phyloP scores from a whole-genome alignment of 1,140 invertebrate species.

The Drosophila takahashii region DNA sequence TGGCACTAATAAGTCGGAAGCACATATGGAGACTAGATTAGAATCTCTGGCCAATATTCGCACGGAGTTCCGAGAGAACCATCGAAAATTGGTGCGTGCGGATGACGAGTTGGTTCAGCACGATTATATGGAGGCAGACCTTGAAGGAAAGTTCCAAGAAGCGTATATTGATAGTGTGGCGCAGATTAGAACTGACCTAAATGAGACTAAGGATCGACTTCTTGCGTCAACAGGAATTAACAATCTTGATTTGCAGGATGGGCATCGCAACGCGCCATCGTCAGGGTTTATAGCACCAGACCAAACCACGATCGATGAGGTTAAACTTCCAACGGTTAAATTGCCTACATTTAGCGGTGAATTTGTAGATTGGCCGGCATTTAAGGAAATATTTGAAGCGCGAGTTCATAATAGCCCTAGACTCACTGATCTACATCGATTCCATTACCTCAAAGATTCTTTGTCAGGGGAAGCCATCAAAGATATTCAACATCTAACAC shows the following conservation, averaged over 20 bases:
- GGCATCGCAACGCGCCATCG: too few relatives aligned
- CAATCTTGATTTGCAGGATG: too few relatives aligned
- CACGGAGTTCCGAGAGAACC: neutral
- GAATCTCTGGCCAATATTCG: neutral
- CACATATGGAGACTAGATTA: neutral
- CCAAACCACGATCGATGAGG: neutral
- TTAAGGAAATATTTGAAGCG: slow-evolving; percentile 4
- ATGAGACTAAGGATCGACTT: too few relatives aligned
- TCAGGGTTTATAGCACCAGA: too few relatives aligned
- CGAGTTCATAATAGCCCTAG: slow-evolving; percentile 2
- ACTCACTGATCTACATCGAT: slow-evolving; percentile 1
- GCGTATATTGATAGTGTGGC: too few relatives aligned
- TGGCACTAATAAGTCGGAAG: neutral
- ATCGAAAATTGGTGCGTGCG: neutral
- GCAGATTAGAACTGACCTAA: too few relatives aligned
- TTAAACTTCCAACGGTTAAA: neutral
- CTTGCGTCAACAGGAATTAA: too few relatives aligned
- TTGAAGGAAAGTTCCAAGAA: neutral
- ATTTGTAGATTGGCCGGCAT: slow-evolving; percentile 7
- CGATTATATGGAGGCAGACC: neutral
- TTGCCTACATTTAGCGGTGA: slow-evolving; percentile 9
- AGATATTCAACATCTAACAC: neutral
- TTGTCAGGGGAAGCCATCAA: neutral
- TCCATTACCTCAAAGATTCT: slow-evolving; percentile 1
- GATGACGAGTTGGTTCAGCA: neutral